A percentile compares a stretch with the other conserved stretches of the same genome.
These are phyloP conservation scores for Meteorus cinctellus DNA, from an alignment of 2,888 invertebrate genomes.

Conservation along the genomic window DNA sequence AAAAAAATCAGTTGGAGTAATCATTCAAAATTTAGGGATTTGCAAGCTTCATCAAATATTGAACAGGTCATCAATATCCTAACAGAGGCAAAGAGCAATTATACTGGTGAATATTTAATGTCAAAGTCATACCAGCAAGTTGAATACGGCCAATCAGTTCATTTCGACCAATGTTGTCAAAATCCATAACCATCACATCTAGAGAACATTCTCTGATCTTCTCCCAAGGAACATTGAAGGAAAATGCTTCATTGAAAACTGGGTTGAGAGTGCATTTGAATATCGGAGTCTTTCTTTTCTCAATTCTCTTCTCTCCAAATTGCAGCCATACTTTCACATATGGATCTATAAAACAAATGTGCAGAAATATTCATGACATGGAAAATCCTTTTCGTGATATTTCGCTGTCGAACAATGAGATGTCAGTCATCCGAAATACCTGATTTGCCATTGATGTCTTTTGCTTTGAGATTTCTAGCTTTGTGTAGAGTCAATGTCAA, in stretches of 20 bases:
- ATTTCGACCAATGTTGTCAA: constrained; percentile 95
- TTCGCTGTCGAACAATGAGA: no score
- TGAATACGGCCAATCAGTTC: constrained; percentile 94
- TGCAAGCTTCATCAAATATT: no score
- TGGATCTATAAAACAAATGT: constrained; percentile 83
- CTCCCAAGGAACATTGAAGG: constrained; percentile 97
- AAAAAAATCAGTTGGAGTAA: no score
- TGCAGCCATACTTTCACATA: constrained; percentile 99
- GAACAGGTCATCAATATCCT: no score
- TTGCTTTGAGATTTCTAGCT: constrained; percentile 95
- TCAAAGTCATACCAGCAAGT: constrained; percentile 82
- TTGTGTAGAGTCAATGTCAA: constrained; percentile 92
- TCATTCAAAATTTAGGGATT: no score
- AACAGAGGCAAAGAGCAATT: no score
- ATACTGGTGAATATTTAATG: no score
- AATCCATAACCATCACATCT: constrained; percentile 97
- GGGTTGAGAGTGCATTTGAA: constrained; percentile 96
- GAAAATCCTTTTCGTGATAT: background rate
- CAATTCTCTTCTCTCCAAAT: constrained; percentile 94
- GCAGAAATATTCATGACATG: background rate
- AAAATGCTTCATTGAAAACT: constrained; percentile 96
- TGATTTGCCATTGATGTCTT: constrained; percentile 96
- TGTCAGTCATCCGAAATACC: constrained; percentile 75
- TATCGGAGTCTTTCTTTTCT: constrained; percentile 96
- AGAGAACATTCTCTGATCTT: constrained; percentile 95